phyloP scores from a whole-genome alignment of 2,888 invertebrate genomes.

The Drymonia ruficornis region DNA sequence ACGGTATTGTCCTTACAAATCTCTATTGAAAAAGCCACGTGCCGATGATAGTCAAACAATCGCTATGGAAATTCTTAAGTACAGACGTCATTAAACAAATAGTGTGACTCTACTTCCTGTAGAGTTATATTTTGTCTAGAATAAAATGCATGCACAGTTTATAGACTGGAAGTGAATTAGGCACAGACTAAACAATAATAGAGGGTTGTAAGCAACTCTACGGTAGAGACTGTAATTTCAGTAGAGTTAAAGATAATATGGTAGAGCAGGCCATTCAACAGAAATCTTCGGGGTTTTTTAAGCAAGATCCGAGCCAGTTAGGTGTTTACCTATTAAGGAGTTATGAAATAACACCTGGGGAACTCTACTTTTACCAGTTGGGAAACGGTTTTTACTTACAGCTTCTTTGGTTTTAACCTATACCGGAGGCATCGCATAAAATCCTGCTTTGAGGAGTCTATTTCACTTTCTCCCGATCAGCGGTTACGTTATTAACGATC shows the following conservation, averaged over 20 bases:
- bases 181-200: too few relatives aligned
- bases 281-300: neutral
- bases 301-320: neutral
- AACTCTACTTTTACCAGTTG: neutral
- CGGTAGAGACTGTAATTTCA: too few relatives aligned
- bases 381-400: neutral
- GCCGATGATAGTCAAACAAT: neutral
- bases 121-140: neutral
- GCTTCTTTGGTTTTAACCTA: neutral
- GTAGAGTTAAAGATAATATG: too few relatives aligned
- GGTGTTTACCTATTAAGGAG: neutral
- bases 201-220: too few relatives aligned
- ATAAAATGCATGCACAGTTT: neutral
- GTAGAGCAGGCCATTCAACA: too few relatives aligned
- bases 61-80: neutral
- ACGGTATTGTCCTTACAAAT: conserved; percentile 5
- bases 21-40: conserved; percentile 5
- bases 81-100: neutral
- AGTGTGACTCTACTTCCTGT: neutral
- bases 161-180: neutral
- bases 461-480: too few relatives aligned
- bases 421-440: too few relatives aligned
- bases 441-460: too few relatives aligned
- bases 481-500: too few relatives aligned
- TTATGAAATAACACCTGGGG: neutral